These are phyloP conservation scores for Sphecodes monilicornis DNA, from an alignment of 2,888 invertebrate genomes.

Conservation along the genomic window DNA sequence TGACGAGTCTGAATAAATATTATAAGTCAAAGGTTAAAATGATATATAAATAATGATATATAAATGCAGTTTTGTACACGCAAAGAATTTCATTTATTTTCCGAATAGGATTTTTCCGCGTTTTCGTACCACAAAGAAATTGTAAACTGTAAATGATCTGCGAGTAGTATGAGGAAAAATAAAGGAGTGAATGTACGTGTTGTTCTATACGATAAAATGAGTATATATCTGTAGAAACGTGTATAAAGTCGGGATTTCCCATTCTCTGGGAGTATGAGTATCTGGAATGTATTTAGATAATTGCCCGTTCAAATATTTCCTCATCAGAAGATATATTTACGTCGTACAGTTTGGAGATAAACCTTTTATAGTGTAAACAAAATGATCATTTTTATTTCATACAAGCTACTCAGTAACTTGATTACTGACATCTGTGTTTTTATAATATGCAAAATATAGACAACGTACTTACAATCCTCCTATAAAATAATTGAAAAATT, in stretches of 20 bases:
- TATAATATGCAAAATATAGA: background rate
- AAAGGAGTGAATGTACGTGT: background rate
- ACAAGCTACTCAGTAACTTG: background rate
- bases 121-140: background rate
- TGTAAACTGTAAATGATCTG: background rate
- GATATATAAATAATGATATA: background rate
- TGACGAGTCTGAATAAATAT: too few species aligned
- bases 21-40: too few species aligned
- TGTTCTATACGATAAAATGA: background rate
- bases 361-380: background rate
- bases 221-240: background rate
- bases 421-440: background rate
- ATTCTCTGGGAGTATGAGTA: background rate
- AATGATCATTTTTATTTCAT: background rate
- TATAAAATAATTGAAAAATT: too few species aligned
- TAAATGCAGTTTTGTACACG: background rate
- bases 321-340: background rate
- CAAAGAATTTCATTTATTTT: background rate
- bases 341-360: background rate
- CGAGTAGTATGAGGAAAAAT: background rate
- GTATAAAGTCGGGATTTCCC: background rate
- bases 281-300: background rate
- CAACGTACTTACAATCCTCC: too few species aligned
- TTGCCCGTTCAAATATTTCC: background rate
- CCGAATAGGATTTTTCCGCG: background rate